Base-by-base conservation (phyloP, 2,797 vertebrate species). In the Neosalanx taihuensis region DNA sequence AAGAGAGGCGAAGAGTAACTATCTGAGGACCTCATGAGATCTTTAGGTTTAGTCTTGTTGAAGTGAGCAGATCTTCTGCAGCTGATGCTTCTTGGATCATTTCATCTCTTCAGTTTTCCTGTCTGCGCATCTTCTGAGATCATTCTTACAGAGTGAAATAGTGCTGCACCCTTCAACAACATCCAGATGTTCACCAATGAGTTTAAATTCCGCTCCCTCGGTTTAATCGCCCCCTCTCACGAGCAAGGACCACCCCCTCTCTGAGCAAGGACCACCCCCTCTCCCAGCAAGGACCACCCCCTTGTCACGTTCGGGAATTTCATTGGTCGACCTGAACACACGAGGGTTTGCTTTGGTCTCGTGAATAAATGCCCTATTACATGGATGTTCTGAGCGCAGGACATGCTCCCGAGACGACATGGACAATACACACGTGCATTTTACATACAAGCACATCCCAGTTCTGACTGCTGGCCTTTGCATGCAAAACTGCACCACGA, bases 181-280 rank as follows among this genome's bases (percentile, higher is more conserved):
- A 33, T 80, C 81, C 79, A 71, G 75, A 58, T 79, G 78, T 83
- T 83, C 80, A 82, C 85, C 86, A 83, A 83, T 83, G 85, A 90
- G 88, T 96, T 96, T 94, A 93, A 95, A 95, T 94, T 92, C 90
- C 94, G 94, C 94, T 95, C 94, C 89, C 92, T 92, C 88, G 49
- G 90, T 93, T 93, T 94, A 93, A 95, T 94, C 94, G 92, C 91
- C 71, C 73, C 76, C 51, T 74, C 64, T 59, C 12, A n/a, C 37
- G 63, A 67, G 18, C 29, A 72, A 61, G 7, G 67, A n/a, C n/a
- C n/a, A n/a, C n/a, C n/a, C n/a, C n/a, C n/a, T n/a, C n/a, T n/a
- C n/a, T n/a, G n/a, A n/a, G n/a, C n/a, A n/a, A n/a, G n/a, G n/a
- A 95, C 94, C 94, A 92, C 91, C 70, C 73, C 76, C 49, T 74